These are phyloP conservation scores for Agrochola macilenta DNA, from an alignment of 2,888 invertebrate species.

Conservation along the genomic window DNA sequence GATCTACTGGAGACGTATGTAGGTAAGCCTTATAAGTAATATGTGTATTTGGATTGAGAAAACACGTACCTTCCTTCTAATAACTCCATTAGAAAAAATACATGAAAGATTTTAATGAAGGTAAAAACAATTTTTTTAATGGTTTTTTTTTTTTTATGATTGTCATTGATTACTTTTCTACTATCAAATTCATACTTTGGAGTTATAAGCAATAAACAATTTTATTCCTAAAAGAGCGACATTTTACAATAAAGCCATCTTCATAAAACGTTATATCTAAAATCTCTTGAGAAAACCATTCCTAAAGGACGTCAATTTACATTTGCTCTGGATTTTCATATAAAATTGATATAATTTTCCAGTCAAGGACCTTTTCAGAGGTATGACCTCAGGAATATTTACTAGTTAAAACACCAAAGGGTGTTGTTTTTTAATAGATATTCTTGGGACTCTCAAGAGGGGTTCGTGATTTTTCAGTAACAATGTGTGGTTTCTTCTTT, in stretches of 20 bases:
- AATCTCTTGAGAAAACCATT: neutral
- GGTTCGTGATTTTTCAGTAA: conserved; percentile 5
- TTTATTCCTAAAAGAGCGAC: neutral
- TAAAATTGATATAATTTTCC: conserved; percentile 35
- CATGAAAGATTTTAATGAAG: neutral
- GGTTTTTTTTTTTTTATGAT: too few species aligned
- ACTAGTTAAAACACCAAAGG: conserved; percentile 15
- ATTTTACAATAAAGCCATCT: neutral
- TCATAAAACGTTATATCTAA: neutral
- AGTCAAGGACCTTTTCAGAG: conserved; percentile 31
- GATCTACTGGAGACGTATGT: neutral
- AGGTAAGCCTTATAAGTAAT: neutral
- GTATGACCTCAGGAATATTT: conserved; percentile 39
- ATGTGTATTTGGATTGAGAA: too few species aligned
- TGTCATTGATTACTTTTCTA: neutral
- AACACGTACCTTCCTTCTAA: neutral
- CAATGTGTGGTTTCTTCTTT: conserved; percentile 22
- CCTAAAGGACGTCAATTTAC: conserved; percentile 2
- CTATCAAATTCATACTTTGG: neutral
- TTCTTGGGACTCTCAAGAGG: conserved; percentile 25
- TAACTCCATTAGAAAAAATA: neutral
- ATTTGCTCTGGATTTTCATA: conserved; percentile 29
- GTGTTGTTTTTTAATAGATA: conserved; percentile 19
- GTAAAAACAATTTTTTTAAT: neutral
- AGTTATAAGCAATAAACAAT: neutral